phyloP scores from a whole-genome alignment of 1,140 invertebrate genomes.

The Drosophila sp. region DNA sequence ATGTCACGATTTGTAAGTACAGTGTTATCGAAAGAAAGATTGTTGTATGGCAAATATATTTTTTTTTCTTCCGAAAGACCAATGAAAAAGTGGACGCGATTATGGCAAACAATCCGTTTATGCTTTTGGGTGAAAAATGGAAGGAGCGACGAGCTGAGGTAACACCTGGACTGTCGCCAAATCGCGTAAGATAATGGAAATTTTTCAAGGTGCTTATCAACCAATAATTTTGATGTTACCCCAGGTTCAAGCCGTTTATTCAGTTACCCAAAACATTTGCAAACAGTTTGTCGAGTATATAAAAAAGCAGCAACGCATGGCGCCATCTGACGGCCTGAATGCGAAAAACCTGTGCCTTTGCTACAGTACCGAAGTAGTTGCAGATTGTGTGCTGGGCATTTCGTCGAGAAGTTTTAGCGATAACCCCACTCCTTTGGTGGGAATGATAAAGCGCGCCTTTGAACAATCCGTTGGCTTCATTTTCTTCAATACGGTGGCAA shows the following conservation, averaged over 20 bases:
- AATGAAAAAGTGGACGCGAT: constrained; percentile 81
- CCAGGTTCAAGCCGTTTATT: constrained; percentile 61
- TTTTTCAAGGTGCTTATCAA: not conserved
- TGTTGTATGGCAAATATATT: not conserved
- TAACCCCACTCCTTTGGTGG: constrained; percentile 48
- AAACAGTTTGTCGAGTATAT: constrained; percentile 57
- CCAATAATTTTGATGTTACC: not conserved
- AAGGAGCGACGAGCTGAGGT: constrained; percentile 86
- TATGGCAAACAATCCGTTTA: constrained; percentile 84
- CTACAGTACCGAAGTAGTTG: constrained; percentile 85
- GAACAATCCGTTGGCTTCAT: constrained; percentile 44
- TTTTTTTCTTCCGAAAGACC: constrained; percentile 42
- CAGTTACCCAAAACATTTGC: constrained; percentile 57
- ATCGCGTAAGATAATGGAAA: constrained; percentile 58
- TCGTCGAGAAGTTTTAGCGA: constrained; percentile 74
- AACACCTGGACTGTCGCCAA: constrained; percentile 85
- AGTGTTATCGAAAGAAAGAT: not conserved
- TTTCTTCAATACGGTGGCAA: constrained; percentile 35
- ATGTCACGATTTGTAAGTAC: constrained; percentile 43
- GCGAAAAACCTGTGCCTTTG: constrained; percentile 60
- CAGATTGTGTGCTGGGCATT: constrained; percentile 85
- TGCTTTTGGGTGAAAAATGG: constrained; percentile 85
- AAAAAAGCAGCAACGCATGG: constrained; percentile 43
- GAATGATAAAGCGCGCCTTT: constrained; percentile 50
- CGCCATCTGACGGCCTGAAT: constrained; percentile 40